Base-by-base conservation (phyloP, 2,888 invertebrate species). In the Anodontia alba region DNA sequence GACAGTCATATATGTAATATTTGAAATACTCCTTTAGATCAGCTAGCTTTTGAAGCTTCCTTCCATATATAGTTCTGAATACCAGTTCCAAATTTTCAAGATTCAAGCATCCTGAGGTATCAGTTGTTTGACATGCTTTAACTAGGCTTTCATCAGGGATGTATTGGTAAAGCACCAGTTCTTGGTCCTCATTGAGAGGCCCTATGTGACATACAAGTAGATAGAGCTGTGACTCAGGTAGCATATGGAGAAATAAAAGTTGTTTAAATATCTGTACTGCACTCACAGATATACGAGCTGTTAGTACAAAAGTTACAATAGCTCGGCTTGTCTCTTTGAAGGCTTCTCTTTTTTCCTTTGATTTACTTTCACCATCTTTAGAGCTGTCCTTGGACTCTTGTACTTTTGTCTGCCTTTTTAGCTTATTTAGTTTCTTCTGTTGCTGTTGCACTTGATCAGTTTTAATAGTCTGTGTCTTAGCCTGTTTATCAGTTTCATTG, bases 121-220 rank as follows among this genome's bases (percentile, higher is more conserved):
- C 26, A 23, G 15, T 29, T 42, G 42, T n/a, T 42, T 38, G n/a
- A 69, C 42, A 69, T 17, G 29, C 46, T 38, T 54, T 70, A n/a
- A 57, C 29, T 29, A 82, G 38, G n/a, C n/a, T 33, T 31, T 33
- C n/a, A 70, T 80, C 73, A 46, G 74, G 73, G 10, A 42, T 66
- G 33, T 84, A 87, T 68, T 86, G 75, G 70, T 89, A 89, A 42
- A 89, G 73, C 62, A 83, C 80, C n/a, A 89, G 36, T 67, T 84
- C 78, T n/a, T 86, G 82, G 17, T 76, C 82, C 17, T 87, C 84
- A 33, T 86, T 83, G 20, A 89, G 54, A 36, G 88, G 88, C 29
- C 88, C 88, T 31, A 87, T 26, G 54, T 87, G 88, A 70, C 81
- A 77, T 15, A 84, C 86, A 15, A 87, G 57, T 17, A 87, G 49